Conservation (phyloP, 2,113 vertebrate genomes). For the Rhipidura dahli region DNA sequence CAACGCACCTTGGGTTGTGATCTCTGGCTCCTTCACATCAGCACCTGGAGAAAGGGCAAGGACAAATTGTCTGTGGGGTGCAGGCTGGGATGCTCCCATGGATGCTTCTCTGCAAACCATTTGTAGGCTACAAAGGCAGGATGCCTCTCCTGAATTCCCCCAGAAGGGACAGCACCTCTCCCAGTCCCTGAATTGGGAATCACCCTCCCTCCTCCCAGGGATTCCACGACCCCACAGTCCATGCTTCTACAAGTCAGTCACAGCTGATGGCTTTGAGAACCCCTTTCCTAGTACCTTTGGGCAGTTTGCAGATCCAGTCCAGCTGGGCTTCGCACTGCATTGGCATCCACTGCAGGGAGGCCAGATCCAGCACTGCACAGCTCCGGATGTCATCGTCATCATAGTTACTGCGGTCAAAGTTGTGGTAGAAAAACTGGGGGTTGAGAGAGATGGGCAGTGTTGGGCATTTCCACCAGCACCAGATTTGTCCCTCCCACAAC, state of each 20-base stretch:
- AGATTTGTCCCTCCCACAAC: too few relatives aligned
- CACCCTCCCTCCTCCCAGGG: neutral
- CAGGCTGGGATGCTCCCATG: neutral
- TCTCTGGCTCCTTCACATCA: constrained; percentile 77
- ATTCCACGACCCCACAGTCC: neutral
- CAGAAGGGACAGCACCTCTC: neutral
- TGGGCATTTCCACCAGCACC: neutral
- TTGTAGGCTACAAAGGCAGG: fast-evolving
- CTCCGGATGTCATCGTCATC: constrained; percentile 78
- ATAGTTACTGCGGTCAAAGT: constrained; percentile 86
- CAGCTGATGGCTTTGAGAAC: neutral
- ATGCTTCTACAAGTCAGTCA: too few relatives aligned
- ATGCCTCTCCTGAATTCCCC: neutral
- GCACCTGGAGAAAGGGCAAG: constrained; percentile 67
- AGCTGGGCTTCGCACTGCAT: constrained; percentile 90
- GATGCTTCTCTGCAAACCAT: neutral
- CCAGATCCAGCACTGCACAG: constrained; percentile 87
- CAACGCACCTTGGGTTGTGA: constrained; percentile 79
- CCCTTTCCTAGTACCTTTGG: constrained; percentile 78
- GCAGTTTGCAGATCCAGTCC: constrained; percentile 98
- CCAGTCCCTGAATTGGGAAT: neutral
- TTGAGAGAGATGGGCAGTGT: neutral
- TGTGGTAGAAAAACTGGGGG: constrained; percentile 89
- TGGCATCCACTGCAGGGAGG: constrained; percentile 89
- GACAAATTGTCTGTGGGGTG: neutral